Percentiles rank a stretch among this genome's conserved stretches.
phyloP scores from a whole-genome alignment of 2,113 vertebrate genomes.

The Rhinolophus ferrumequinum region DNA sequence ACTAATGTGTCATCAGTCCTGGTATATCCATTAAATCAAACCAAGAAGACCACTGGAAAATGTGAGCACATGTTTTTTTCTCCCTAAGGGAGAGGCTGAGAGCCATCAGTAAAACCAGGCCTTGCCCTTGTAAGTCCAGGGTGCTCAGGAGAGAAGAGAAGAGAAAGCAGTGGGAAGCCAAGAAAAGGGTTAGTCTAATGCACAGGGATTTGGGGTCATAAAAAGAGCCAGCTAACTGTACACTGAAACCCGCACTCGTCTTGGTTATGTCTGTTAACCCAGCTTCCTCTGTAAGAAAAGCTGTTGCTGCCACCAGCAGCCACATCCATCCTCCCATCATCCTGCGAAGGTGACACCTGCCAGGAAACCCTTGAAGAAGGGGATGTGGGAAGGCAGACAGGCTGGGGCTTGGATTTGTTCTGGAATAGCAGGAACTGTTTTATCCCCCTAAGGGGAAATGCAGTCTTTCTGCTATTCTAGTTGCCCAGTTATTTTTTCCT shows the following conservation, averaged over 20 bases:
- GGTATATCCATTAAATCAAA: slow-evolving; percentile 71
- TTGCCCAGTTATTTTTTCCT: background rate
- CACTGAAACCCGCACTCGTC: background rate
- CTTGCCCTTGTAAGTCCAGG: background rate
- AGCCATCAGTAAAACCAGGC: background rate
- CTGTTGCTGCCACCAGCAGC: background rate
- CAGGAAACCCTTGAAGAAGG: background rate
- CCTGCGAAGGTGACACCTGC: background rate
- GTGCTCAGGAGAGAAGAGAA: background rate
- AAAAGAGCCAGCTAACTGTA: background rate
- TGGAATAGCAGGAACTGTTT: background rate
- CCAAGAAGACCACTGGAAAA: slow-evolving; percentile 57
- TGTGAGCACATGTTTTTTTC: slow-evolving; percentile 14
- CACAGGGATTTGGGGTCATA: background rate
- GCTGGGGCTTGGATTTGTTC: background rate
- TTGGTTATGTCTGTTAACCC: background rate
- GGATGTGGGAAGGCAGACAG: background rate
- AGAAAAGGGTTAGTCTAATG: background rate
- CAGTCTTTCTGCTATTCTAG: background rate
- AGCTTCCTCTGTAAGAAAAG: background rate
- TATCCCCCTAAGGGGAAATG: background rate
- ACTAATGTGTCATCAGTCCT: slow-evolving; percentile 72
- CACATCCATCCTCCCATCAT: background rate
- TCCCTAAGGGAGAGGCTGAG: slow-evolving; percentile 37
- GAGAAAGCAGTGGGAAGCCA: background rate